Percentiles rank a stretch among this genome's conserved stretches.
These are phyloP conservation scores for Drosophila littoralis DNA, from an alignment of 1,140 invertebrate genomes.

Conservation along the genomic window DNA sequence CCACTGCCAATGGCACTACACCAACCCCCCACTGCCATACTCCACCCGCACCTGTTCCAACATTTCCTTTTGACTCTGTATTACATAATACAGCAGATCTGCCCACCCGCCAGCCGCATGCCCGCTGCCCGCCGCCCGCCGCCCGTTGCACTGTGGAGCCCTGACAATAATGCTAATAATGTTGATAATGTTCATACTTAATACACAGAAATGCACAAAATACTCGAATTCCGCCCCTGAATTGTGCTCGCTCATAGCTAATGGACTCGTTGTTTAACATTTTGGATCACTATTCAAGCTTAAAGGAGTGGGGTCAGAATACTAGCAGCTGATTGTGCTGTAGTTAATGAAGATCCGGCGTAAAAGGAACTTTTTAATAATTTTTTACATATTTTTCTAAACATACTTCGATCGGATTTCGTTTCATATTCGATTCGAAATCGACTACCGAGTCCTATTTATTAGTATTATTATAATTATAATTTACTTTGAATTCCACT, in stretches of 20 bases:
- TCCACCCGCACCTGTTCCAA: background rate
- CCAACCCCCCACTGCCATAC: background rate
- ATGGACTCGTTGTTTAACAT: constrained; percentile 21
- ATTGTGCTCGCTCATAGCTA: constrained; percentile 10
- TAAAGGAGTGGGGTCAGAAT: background rate
- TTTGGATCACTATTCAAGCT: background rate
- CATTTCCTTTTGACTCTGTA: constrained; percentile 25
- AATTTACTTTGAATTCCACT: too few relatives aligned
- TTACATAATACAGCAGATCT: constrained; percentile 45
- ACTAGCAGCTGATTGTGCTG: background rate
- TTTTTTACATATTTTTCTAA: too few relatives aligned
- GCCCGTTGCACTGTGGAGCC: constrained; percentile 5
- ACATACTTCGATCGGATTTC: too few relatives aligned
- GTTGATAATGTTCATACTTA: constrained; percentile 30
- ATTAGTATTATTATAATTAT: too few relatives aligned
- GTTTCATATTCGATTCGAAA: too few relatives aligned
- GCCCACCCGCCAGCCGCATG: background rate
- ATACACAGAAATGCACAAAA: constrained; percentile 24
- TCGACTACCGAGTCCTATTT: too few relatives aligned
- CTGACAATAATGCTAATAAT: constrained; percentile 54
- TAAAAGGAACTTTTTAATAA: too few relatives aligned
- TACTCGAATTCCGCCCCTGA: constrained; percentile 6
- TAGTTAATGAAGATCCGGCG: too few relatives aligned
- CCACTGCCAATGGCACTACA: constrained; percentile 21
- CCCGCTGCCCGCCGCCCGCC: background rate